Base-by-base conservation (phyloP, 2,113 vertebrate species). In the Dipodomys stephensi region DNA sequence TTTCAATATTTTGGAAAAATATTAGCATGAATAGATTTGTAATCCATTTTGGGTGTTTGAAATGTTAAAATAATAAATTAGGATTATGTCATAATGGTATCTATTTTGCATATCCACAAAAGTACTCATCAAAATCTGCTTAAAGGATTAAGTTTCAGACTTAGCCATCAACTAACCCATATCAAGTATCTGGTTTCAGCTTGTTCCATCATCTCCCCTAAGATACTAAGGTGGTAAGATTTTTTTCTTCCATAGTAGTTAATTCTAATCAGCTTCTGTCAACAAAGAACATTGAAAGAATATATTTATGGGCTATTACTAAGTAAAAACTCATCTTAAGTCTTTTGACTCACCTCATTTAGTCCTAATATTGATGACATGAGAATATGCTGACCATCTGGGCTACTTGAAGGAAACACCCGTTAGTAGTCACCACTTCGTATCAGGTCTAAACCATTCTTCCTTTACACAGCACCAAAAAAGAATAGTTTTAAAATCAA, bases 391-490 rank as follows among this genome's bases (percentile, higher is more conserved):
- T 93, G 76, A 79, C 53, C 94, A 83, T 83, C 72, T 92, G 83
- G 62, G 76, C 62, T 91, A 90, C 92, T 90, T 67, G 93, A 67
- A 87, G 88, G 79, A 94, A 93, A 69, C 10, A 69, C n/a, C 44
- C 88, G 65, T 91, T 92, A 80, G 32, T 60, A 86, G 13, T 88
- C 90, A 80, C 93, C 79, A 92, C 12, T 95, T 96, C 71, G 76
- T 85, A 72, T 92, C 88, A 95, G 71, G 20, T 65, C 49, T 49
- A 87, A 88, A 73, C 90, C 80, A 93, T 95, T 95, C 74, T 92
- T 88, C 74, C 68, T 80, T 94, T n/a, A 86, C n/a, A 68, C 68
- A 86, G 35, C 68, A 10, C 67, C 83, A 87, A 23, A 94, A 94
- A 90, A 49, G 74, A 96, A 53, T 49, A 88, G 67, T 83, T 95